A percentile compares a stretch with the other conserved stretches of the same genome.
These are phyloP conservation scores for Eupithecia insigniata DNA, from an alignment of 2,888 invertebrate genomes.

Conservation along the genomic window DNA sequence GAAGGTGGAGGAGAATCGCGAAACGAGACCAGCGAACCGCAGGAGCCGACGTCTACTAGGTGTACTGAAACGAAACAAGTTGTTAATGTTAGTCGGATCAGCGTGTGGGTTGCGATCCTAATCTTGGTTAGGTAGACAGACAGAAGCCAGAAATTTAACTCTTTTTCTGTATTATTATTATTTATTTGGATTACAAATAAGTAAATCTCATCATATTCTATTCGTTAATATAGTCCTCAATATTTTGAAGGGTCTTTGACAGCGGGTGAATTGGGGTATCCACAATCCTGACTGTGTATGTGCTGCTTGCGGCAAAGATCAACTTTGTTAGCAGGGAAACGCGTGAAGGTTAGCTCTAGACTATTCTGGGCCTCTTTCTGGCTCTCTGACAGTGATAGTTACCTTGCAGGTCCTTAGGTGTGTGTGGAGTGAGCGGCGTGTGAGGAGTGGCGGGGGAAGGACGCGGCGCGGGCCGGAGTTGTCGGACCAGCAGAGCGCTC, in stretches of 20 bases:
- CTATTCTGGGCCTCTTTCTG: background rate
- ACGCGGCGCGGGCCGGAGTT: slow-evolving; percentile 81
- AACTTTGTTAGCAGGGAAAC: background rate
- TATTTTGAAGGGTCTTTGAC: background rate
- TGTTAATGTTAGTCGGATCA: background rate
- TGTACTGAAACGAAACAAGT: slow-evolving; percentile 64
- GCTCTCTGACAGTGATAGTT: background rate
- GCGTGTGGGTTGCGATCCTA: background rate
- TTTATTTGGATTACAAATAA: too few relatives aligned
- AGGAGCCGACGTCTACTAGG: slow-evolving; percentile 76
- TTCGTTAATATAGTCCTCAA: background rate
- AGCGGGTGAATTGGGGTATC: too few relatives aligned
- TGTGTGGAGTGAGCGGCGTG: slow-evolving; percentile 62
- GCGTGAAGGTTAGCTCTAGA: background rate
- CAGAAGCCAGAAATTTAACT: background rate
- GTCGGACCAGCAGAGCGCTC: slow-evolving; percentile 87
- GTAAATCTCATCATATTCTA: background rate
- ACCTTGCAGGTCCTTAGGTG: slow-evolving; percentile 48
- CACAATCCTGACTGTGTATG: background rate
- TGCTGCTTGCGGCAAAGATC: background rate
- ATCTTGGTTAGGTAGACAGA: background rate
- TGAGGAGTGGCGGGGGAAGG: slow-evolving; percentile 83
- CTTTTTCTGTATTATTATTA: background rate
- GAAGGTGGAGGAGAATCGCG: slow-evolving; percentile 78
- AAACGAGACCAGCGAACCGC: slow-evolving; percentile 79